Base-by-base conservation (phyloP, 2,888 invertebrate species). In the Agrenia bidenticulata region DNA sequence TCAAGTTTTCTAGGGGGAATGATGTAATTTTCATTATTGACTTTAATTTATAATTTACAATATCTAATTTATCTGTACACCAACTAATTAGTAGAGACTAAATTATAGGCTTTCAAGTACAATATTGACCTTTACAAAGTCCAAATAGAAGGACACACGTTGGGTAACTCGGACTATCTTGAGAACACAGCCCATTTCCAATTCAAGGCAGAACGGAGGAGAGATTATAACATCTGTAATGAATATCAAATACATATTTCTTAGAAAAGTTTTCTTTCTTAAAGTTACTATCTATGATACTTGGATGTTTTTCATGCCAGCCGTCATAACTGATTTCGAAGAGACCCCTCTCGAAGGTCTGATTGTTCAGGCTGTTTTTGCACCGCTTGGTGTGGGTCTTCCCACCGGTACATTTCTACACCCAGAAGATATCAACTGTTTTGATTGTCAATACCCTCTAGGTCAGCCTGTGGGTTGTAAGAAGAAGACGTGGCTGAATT, bases 361-460 rank as follows among this genome's bases (percentile, higher is more conserved):
- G 0, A 41, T 69, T 1, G 61, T 69, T 4, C 69, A 69, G 57
- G 41, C 49, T 1, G 63, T 62, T 39, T 63, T 26, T 39, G 65
- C 69, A 23, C 69, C 65, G 1, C 54, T 53, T 21, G 69, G 69
- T 1, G 62, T 69, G 15, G 69, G 69, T 5, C 41, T 69, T 2
- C 69, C 69, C 0, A 57, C 63, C 0, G 69, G 65, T 2, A 15
- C 27, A 1, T 69, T 65, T 17, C 4, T 61, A 21, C 41, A 63
- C 11, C 69, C 58, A 0, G 60, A 60, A 0, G 57, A 63, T 15
- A 60, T 66, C 19, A 54, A 53, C 15, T 69, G 69, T 54, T 19
- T 42, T 15, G 69, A 69, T n/a, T 69, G 69, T 27, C 1, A 15
- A 26, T 49, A 62, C 49, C 55, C 68, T 27, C 23, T 65, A 1